Evolutionary conservation across 1,140 invertebrate species (phyloP).

Genomic region (Bicyclus anynana): DNA sequence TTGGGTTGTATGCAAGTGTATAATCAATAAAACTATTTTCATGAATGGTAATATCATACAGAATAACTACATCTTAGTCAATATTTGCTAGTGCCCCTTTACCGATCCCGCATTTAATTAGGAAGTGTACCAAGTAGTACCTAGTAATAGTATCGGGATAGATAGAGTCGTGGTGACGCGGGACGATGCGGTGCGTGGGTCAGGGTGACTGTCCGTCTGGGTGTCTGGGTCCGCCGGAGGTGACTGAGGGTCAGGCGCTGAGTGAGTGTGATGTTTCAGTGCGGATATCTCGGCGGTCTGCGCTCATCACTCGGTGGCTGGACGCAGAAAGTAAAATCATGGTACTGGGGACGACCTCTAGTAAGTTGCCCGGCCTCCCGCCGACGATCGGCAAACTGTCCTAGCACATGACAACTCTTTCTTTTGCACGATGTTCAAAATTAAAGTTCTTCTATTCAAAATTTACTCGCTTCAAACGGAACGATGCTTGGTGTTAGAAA

Average conservation of each 20-base stretch:
- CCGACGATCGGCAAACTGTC: slow-evolving; percentile 60
- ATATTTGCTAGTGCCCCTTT: slow-evolving; percentile 17
- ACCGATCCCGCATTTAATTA: slow-evolving; percentile 19
- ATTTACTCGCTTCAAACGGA: slow-evolving; percentile 63
- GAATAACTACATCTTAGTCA: slow-evolving; percentile 20
- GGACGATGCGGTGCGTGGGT: background rate
- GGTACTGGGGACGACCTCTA: slow-evolving; percentile 96
- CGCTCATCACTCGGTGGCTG: slow-evolving; percentile 93
- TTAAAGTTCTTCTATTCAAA: slow-evolving; percentile 51
- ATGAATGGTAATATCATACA: slow-evolving; percentile 19
- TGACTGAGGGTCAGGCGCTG: slow-evolving; percentile 49
- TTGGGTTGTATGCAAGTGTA: slow-evolving; percentile 24
- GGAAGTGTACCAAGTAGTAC: slow-evolving; percentile 8
- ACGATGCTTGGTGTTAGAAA: slow-evolving; percentile 69
- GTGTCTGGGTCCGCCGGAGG: slow-evolving; percentile 11
- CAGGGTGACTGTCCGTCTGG: background rate
- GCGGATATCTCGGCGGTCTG: slow-evolving; percentile 94
- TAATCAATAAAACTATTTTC: slow-evolving; percentile 15
- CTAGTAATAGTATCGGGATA: slow-evolving; percentile 13
- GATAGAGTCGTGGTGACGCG: background rate
- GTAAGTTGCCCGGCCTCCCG: slow-evolving; percentile 84
- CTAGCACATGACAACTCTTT: slow-evolving; percentile 70
- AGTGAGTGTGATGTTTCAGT: slow-evolving; percentile 81
- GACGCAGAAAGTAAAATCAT: slow-evolving; percentile 95
- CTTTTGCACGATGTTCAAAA: slow-evolving; percentile 68